phyloP scores from a whole-genome alignment of 2,888 invertebrate genomes.

The Syrista parreyssii region DNA sequence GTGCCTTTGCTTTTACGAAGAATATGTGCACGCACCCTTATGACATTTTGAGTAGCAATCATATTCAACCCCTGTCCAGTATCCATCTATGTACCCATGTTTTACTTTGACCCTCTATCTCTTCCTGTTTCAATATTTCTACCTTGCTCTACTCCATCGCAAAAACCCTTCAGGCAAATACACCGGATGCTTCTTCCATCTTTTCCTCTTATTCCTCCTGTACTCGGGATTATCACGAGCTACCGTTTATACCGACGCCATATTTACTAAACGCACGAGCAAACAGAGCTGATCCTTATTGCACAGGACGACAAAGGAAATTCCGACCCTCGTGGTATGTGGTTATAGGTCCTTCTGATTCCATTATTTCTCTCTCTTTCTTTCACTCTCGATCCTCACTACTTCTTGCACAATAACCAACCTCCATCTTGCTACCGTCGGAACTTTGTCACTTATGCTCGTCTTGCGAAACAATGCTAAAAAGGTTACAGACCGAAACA shows the following conservation, averaged over 20 bases:
- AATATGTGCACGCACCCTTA: background rate
- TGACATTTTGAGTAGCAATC: background rate
- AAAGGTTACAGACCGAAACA: background rate
- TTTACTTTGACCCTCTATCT: background rate
- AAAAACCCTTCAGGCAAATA: background rate
- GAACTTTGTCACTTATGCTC: background rate
- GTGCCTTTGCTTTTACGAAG: background rate
- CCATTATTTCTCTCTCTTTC: background rate
- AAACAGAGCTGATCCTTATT: background rate
- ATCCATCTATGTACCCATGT: background rate
- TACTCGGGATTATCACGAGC: background rate
- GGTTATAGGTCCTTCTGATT: background rate
- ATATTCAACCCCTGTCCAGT: background rate
- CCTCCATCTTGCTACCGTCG: background rate
- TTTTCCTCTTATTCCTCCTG: background rate
- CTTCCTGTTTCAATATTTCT: background rate
- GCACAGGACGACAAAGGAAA: background rate
- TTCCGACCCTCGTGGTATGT: background rate
- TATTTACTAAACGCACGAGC: background rate
- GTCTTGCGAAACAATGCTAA: background rate
- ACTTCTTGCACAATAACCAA: background rate
- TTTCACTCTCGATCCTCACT: background rate
- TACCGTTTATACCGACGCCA: background rate
- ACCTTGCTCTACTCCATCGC: background rate
- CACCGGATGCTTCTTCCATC: background rate